These are phyloP conservation scores for Microtus montanus DNA, from an alignment of 2,113 vertebrate species.

Conservation along the genomic window DNA sequence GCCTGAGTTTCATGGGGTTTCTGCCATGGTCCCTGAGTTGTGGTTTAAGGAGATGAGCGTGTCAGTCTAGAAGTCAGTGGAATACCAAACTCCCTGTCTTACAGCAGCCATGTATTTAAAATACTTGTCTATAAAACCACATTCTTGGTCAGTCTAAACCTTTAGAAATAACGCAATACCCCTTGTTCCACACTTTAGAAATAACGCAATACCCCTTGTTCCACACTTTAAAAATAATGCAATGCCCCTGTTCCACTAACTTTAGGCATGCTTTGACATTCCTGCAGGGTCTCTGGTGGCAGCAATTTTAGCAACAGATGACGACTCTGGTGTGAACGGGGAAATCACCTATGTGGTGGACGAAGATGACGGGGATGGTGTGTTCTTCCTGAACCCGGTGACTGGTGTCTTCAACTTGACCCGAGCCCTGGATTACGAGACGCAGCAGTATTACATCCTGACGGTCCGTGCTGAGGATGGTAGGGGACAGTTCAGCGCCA, in stretches of 20 bases:
- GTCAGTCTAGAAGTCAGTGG: not conserved
- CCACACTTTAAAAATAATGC: not conserved
- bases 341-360: conserved; percentile 96
- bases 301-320: conserved; percentile 95
- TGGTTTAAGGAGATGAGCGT: not conserved
- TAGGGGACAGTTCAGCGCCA: conserved; percentile 89
- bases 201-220: too few relatives aligned
- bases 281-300: conserved; percentile 95
- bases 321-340: conserved; percentile 93
- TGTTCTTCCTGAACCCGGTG: conserved; percentile 94
- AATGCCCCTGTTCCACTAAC: not conserved
- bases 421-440: conserved; percentile 91
- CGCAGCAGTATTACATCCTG: conserved; percentile 93
- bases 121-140: not conserved
- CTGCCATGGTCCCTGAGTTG: not conserved
- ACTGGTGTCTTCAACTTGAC: conserved; percentile 98
- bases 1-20: not conserved
- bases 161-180: too few relatives aligned
- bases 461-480: conserved; percentile 91
- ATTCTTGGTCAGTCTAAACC: not conserved
- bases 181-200: not conserved
- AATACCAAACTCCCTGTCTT: not conserved
- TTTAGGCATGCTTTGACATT: not conserved
- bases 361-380: conserved; percentile 93
- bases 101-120: not conserved